Evolutionary conservation across 2,113 vertebrate genomes (phyloP), one percentile per base, ranked within the genome.

Genomic region (Globicephala melas): DNA sequence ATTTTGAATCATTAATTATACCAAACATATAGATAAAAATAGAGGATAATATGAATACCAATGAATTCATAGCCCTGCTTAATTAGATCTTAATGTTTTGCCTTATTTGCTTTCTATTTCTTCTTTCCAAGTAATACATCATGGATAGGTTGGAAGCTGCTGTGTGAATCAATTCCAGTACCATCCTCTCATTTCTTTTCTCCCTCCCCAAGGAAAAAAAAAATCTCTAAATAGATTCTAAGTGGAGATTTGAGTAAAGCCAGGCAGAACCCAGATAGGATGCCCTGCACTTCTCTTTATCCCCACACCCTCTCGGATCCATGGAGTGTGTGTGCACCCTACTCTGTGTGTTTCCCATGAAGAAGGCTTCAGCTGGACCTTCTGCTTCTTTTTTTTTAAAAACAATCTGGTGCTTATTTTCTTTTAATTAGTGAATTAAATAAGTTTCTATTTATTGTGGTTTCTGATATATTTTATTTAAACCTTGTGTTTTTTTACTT

Each of bases 241-340:
- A 50, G 17, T 26, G 36, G 38, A 58, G 13, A 67, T n/a, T 73
- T 13, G 33, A 50, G 10, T 53, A 88, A 73, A 87, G 21, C 0
- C 14, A 8, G 8, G 13, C 25, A 65, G 25, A 38, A 4, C 1
- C 10, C 58, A 3, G 3, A 21, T 4, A 60, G 33, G 15, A 44
- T 3, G 3, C 36, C 8, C 10, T 28, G 18, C 0, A 0, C 6
- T 2, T 1, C 53, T 36, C 36, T 25, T 20, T n/a, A 21, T 5
- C 23, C 31, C 33, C 11, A 2, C 7, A 53, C 17, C 18, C 41
- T 33, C 31, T 28, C 0, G 1, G n/a, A 31, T 58, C 3, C 0
- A 0, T 15, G 15, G 41, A 38, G 9, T 12, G 2, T 18, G 2
- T 6, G 20, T 53, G 3, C 8, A 3, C 3, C 1, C 44, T 20